Evolutionary conservation across 53 echinoderm and acorn worm species (phyloP), one percentile per base, ranked within the genome.

Genomic region (Echinometra lucunter): DNA sequence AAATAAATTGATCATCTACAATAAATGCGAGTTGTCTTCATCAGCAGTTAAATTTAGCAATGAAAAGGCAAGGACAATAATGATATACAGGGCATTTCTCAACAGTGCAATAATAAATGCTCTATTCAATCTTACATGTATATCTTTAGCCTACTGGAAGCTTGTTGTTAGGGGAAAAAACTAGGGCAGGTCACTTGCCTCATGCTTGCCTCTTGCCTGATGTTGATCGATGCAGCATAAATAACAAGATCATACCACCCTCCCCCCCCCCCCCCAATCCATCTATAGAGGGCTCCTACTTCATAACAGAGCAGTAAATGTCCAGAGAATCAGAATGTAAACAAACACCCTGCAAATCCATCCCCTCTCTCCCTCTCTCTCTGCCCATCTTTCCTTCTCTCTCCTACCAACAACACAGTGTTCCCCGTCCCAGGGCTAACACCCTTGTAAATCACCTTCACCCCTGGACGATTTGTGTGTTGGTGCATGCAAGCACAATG

Each of bases 401-500:
- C 69, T 37, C 63, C 35, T 30, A 58, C 63, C 58, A 60, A 57
- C 27, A 58, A 89, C 60, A 89, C 58, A 89, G 38, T 63, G 49
- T 12, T 60, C 58, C 90, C 90, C 90, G 60, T 60, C 60, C 90
- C 90, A 58, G 58, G 63, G 58, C 55, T 88, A 45, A 15, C 42
- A 60, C 37, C 90, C 90, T 85, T 85, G 85, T 85, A 18, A n/a
- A 49, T 85, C 85, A 85, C 85, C 85, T 85, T 85, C 85, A 85
- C 47, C 85, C 49, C 28, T 12, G n/a, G 49, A 21, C 17, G 1
- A 32, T 34, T 32, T 69, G 69, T 69, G 69, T 34, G 15, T 34
- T 13, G 67, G 34, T 11, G 81, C 81, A 44, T 2, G 25, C 44
- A 44, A 2, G 9, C 44, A 18, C 42, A 21, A 27, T 85, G n/a